Evolutionary conservation across 2,888 invertebrate species (phyloP).

Genomic region (Ctenicera cuprea): DNA sequence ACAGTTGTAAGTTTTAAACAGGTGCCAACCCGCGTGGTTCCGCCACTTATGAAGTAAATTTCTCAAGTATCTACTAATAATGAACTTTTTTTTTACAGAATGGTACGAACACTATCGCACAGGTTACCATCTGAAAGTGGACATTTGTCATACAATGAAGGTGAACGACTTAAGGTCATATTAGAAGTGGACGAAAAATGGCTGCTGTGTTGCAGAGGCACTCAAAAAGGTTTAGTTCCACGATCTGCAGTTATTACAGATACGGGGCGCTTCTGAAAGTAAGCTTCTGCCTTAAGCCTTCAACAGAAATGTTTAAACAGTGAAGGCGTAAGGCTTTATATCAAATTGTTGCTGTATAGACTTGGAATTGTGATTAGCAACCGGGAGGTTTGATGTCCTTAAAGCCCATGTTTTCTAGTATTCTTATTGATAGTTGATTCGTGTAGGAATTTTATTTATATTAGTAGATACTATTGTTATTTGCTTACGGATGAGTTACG

Average conservation of each 20-base stretch:
- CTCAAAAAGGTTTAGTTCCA: constrained; percentile 86
- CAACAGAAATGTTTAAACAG: neutral
- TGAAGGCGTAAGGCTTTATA: constrained; percentile 29
- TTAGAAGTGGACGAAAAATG: constrained; percentile 86
- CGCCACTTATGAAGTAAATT: no score
- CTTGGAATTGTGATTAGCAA: constrained; percentile 42
- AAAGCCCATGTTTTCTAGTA: constrained; percentile 24
- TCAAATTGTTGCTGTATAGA: constrained; percentile 18
- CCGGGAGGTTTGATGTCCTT: constrained; percentile 34
- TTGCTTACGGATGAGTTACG: constrained; percentile 32
- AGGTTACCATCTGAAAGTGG: constrained; percentile 86
- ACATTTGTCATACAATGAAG: constrained; percentile 86
- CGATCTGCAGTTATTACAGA: constrained; percentile 79
- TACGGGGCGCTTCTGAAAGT: constrained; percentile 63
- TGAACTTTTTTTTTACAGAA: constrained; percentile 71
- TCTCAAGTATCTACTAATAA: neutral
- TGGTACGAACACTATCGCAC: constrained; percentile 84
- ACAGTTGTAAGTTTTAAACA: no score
- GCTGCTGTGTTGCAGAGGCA: constrained; percentile 84
- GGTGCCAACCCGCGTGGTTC: no score
- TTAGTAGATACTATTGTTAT: constrained; percentile 19
- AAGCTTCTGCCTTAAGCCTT: constrained; percentile 31
- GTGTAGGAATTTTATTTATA: constrained; percentile 26
- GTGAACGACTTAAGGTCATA: constrained; percentile 83
- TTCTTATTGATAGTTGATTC: constrained; percentile 14